Base-by-base conservation (phyloP, 2,113 vertebrate species). In the Callipepla californica region DNA sequence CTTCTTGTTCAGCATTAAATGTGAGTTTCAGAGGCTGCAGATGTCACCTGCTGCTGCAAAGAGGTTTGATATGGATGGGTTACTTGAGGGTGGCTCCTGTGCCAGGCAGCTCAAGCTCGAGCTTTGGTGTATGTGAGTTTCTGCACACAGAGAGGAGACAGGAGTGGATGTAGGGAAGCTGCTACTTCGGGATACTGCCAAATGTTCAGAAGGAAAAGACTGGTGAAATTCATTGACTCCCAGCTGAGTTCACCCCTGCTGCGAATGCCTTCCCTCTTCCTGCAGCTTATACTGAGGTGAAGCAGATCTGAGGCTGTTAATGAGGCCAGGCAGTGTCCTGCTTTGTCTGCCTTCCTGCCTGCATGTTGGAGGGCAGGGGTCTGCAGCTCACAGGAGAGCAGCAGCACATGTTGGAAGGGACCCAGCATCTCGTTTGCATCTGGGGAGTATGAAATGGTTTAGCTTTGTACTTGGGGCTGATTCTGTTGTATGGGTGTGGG, bases 41-140 rank as follows among this genome's bases (percentile, higher is more conserved):
- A 72, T 4, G 26, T 18, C 40, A 12, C 7, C 26, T 22, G 61
- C 23, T 22, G 61, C 25, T 40, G 18, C 7, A 13, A 12, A 4
- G 32, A 34, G n/a, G 9, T 0, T 9, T 4, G 42, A 16, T 1
- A 1, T 1, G 0, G 20, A 28, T 7, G 2, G 40, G 7, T 59
- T 32, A 10, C 36, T 12, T 13, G 4, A 6, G 74, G 48, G 48
- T 6, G 5, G 8, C 5, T 26, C 3, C 12, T 38, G 38, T 61
- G 14, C 58, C 1, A 9, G n/a, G 44, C 53, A 80, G 66, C 63
- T 38, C 7, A 25, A 67, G 51, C 48, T 34, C 7, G 3, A 53
- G 51, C 14, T 53, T 28, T 26, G 28, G 51, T 53, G 51, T 14
- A 72, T 67, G 4, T 17, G 26, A 53, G 58, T 38, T 74, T 25